Conservation (phyloP, 1,140 invertebrate species). For the Zaprionus inermis region DNA sequence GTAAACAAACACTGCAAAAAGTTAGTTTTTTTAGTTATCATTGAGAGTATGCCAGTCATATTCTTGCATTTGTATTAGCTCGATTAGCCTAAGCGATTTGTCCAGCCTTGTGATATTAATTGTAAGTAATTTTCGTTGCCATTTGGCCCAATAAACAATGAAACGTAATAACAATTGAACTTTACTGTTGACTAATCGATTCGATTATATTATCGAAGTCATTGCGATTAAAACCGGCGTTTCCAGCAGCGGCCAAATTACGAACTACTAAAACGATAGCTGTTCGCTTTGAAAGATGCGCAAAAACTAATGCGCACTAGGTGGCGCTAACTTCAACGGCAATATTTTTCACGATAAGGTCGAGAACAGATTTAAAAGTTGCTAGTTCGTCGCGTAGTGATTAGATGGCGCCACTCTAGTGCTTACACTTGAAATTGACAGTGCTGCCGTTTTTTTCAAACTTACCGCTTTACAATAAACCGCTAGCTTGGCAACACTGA, state of each 20-base stretch:
- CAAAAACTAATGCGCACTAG: not conserved
- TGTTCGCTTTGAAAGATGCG: no score
- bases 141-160: slow-evolving; percentile 23
- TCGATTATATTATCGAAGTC: not conserved
- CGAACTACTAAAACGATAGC: not conserved
- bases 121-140: slow-evolving; percentile 41
- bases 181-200: not conserved
- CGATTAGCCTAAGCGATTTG: slow-evolving; percentile 29
- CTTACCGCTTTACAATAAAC: no score
- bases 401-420: slow-evolving; percentile 11
- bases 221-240: not conserved
- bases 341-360: not conserved
- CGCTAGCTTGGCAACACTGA: not conserved
- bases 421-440: slow-evolving; percentile 46
- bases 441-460: no score
- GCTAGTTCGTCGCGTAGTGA: not conserved
- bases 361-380: not conserved
- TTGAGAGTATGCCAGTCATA: not conserved
- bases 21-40: slow-evolving; percentile 13
- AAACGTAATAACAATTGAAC: slow-evolving; percentile 24
- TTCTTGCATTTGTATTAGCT: slow-evolving; percentile 53
- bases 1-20: slow-evolving; percentile 31
- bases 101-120: slow-evolving; percentile 52
- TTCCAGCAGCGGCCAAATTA: not conserved
- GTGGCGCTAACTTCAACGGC: not conserved